phyloP scores from a whole-genome alignment of 2,888 invertebrate genomes.

The Nomada fucata region DNA sequence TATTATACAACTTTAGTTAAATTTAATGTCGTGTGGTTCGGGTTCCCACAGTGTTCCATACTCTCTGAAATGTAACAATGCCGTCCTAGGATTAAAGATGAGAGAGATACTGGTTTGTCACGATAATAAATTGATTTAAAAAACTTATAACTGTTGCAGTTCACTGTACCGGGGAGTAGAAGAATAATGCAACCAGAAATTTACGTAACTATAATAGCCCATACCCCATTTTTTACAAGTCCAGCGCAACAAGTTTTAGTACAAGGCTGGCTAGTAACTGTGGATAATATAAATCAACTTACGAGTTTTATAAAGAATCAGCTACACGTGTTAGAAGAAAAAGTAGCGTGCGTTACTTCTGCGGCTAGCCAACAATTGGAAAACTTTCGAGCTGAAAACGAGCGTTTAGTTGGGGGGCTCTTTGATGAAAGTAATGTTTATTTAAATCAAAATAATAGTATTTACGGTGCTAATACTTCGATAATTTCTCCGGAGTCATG shows the following conservation, averaged over 20 bases:
- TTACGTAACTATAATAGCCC: slow-evolving; percentile 90
- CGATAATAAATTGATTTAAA: not conserved
- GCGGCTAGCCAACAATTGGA: slow-evolving; percentile 86
- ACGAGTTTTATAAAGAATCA: slow-evolving; percentile 86
- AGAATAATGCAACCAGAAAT: slow-evolving; percentile 88
- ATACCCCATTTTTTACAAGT: slow-evolving; percentile 90
- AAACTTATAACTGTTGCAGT: slow-evolving; percentile 83
- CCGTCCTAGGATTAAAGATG: not conserved
- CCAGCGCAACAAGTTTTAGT: slow-evolving; percentile 90
- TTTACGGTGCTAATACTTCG: slow-evolving; percentile 84
- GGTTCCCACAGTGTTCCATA: too few relatives aligned
- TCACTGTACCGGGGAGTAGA: slow-evolving; percentile 88
- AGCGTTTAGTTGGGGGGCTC: slow-evolving; percentile 85
- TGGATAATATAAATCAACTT: slow-evolving; percentile 86
- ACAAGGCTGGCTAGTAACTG: slow-evolving; percentile 88
- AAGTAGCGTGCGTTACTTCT: slow-evolving; percentile 86
- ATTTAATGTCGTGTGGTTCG: too few relatives aligned
- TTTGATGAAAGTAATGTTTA: slow-evolving; percentile 85
- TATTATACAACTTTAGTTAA: not conserved
- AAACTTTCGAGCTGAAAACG: slow-evolving; percentile 85
- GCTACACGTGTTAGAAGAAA: slow-evolving; percentile 87
- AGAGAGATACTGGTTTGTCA: not conserved
- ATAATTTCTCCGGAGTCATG: slow-evolving; percentile 89
- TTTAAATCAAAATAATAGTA: slow-evolving; percentile 82
- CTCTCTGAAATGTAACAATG: not conserved